A percentile compares a stretch with the other conserved stretches of the same genome.
phyloP scores from a whole-genome alignment of 2,797 vertebrate species.

The Lithobates pipiens region DNA sequence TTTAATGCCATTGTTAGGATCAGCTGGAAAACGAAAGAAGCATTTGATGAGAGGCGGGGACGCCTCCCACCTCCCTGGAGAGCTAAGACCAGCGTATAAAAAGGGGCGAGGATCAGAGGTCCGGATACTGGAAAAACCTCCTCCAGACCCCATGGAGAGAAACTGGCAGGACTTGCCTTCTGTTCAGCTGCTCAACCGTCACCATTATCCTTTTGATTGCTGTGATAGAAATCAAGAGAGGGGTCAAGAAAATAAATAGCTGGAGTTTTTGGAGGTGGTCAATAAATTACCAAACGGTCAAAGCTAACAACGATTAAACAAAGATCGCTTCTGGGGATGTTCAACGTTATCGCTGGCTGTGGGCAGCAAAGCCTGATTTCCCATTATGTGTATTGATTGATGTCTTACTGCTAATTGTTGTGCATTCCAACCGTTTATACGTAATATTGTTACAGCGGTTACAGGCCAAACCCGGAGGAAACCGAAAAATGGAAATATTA shows the following conservation, averaged over 20 bases:
- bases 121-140: constrained; percentile 25
- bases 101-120: constrained; percentile 1
- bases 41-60: not conserved
- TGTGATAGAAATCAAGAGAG: not conserved
- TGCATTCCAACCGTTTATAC: not conserved
- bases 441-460: not conserved
- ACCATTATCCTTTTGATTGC: constrained; percentile 23
- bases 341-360: not conserved
- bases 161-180: not conserved
- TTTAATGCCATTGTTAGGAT: not conserved
- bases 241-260: constrained; percentile 23
- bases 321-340: not conserved
- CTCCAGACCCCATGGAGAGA: constrained; percentile 23
- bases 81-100: not conserved
- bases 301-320: not conserved
- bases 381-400: not conserved
- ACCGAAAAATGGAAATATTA: not conserved
- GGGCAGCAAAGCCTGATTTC: not conserved
- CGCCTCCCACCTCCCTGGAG: not conserved
- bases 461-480: not conserved
- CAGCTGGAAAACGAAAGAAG: not conserved
- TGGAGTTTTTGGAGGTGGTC: not conserved
- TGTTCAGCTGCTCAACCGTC: constrained; percentile 16
- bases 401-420: not conserved
- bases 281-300: constrained; percentile 4